phyloP scores from a whole-genome alignment of 2,113 vertebrate species.

The Varanus komodoensis region DNA sequence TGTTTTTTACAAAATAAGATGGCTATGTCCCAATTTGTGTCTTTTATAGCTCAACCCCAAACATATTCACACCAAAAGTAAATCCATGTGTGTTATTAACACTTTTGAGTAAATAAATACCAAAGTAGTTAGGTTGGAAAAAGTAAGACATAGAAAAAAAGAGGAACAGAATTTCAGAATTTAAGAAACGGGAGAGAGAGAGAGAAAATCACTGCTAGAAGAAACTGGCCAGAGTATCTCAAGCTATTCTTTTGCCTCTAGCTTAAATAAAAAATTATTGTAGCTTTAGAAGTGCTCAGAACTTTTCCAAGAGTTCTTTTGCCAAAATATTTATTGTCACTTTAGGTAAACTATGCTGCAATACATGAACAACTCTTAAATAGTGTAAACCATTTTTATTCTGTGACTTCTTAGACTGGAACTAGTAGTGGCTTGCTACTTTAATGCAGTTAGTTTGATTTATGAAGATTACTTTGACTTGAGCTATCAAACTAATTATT shows the following conservation, averaged over 20 bases:
- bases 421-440: background rate
- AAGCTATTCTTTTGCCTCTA: background rate
- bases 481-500: constrained; percentile 22
- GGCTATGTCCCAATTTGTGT: background rate
- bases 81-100: background rate
- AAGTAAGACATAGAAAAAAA: background rate
- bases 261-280: background rate
- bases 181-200: too few relatives aligned
- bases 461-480: background rate
- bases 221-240: background rate
- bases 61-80: background rate
- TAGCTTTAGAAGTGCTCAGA: background rate
- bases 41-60: background rate
- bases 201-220: background rate
- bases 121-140: background rate
- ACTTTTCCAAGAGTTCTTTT: background rate
- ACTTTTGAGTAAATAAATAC: background rate
- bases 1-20: background rate
- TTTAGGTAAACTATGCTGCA: background rate
- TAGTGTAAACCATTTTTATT: constrained; percentile 12
- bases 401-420: constrained; percentile 24
- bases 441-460: background rate
- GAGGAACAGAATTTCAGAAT: background rate
- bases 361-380: background rate
- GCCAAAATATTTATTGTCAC: constrained; percentile 3